phyloP scores from a whole-genome alignment of 2,888 invertebrate species.

The Eulithis prunata region DNA sequence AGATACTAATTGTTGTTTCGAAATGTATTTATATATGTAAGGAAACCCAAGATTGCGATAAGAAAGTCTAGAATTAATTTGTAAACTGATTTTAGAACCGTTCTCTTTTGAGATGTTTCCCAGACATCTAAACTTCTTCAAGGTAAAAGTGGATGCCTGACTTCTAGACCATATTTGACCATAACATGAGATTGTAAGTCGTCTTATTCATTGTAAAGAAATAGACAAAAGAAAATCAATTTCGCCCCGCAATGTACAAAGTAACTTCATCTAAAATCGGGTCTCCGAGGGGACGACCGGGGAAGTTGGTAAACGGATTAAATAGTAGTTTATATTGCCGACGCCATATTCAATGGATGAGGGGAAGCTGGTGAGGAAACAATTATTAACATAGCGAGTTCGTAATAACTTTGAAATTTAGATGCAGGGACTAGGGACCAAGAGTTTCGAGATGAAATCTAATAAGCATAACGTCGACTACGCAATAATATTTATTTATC shows the following conservation, averaged over 20 bases:
- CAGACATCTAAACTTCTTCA: too few species aligned
- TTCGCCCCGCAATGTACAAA: conserved; percentile 24
- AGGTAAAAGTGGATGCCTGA: too few species aligned
- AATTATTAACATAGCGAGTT: conserved; percentile 15
- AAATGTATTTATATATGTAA: conserved; percentile 16
- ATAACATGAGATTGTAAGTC: too few species aligned
- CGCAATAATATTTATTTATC: not conserved
- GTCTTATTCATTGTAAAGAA: too few species aligned
- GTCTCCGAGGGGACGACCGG: conserved; percentile 38
- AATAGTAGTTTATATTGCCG: conserved; percentile 60
- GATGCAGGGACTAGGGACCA: not conserved
- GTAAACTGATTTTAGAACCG: conserved; percentile 10
- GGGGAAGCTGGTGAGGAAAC: conserved; percentile 17
- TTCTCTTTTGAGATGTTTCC: too few species aligned
- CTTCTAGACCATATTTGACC: too few species aligned
- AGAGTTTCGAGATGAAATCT: not conserved
- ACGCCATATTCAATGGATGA: conserved; percentile 39
- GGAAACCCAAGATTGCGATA: conserved; percentile 33
- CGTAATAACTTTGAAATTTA: conserved; percentile 11
- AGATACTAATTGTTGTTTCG: conserved; percentile 32
- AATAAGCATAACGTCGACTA: not conserved
- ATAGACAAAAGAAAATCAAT: not conserved
- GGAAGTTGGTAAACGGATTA: conserved; percentile 51
- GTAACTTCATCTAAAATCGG: conserved; percentile 13
- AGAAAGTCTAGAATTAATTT: conserved; percentile 30